Percentiles rank a stretch among this genome's conserved stretches.
Conservation (phyloP, 1,140 invertebrate genomes). For the Dendrolimus kikuchii region DNA sequence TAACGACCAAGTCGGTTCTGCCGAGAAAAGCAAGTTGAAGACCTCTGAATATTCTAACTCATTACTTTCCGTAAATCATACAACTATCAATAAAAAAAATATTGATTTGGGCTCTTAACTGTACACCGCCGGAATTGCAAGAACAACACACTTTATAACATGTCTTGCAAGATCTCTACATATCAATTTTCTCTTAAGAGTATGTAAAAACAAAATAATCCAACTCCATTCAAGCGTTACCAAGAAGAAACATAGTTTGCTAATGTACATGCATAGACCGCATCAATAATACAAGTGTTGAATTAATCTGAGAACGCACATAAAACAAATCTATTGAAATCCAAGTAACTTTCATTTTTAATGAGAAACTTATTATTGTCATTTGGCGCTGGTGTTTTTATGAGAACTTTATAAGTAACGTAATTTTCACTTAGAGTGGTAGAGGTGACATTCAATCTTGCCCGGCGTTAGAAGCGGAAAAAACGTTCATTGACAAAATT, state of each 20-base stretch:
- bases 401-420: conserved; percentile 12
- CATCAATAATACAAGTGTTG: conserved; percentile 27
- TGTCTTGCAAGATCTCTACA: conserved; percentile 4
- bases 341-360: conserved; percentile 47
- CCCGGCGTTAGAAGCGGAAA: no score
- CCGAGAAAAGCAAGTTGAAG: no score
- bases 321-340: conserved; percentile 39
- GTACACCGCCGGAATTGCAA: no score
- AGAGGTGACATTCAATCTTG: no score
- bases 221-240: conserved; percentile 48
- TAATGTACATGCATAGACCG: conserved; percentile 19
- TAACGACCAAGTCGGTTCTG: no score
- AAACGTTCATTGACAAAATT: no score
- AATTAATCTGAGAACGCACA: conserved; percentile 36
- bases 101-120: no score
- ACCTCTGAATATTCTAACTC: no score
- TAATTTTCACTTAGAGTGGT: conserved; percentile 29
- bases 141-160: neutral
- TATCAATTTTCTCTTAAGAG: conserved; percentile 33
- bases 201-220: conserved; percentile 53
- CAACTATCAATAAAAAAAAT: no score
- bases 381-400: conserved; percentile 37
- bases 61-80: no score
- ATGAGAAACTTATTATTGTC: conserved; percentile 27
- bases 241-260: conserved; percentile 39